phyloP scores from a whole-genome alignment of 37 sponge, comb jelly and placozoan species.

The Trichoplax adhaerens region DNA sequence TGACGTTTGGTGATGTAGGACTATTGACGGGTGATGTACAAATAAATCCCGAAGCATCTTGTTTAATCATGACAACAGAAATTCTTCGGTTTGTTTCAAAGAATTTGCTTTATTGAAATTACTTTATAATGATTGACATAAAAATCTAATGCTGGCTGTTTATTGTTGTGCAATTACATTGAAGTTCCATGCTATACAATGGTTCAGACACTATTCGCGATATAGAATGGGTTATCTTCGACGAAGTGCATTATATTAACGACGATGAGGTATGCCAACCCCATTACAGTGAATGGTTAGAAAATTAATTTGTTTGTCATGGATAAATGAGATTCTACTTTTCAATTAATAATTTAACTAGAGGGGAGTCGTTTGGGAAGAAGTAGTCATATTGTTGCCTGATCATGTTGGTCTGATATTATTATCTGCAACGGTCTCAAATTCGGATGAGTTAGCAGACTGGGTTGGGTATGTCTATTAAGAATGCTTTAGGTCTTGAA shows the following conservation, averaged over 20 bases:
- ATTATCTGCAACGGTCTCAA: conserved; percentile 95
- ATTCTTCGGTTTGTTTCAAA: conserved; percentile 47
- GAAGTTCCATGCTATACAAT: conserved; percentile 92
- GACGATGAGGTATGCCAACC: conserved; percentile 45
- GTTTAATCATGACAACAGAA: conserved; percentile 95
- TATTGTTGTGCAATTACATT: background rate
- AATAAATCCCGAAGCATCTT: conserved; percentile 56
- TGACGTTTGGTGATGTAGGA: conserved; percentile 65
- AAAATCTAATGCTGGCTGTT: background rate
- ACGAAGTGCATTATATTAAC: conserved; percentile 83
- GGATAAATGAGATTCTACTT: background rate
- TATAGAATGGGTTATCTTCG: conserved; percentile 94
- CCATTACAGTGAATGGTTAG: background rate
- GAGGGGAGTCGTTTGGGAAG: conserved; percentile 99
- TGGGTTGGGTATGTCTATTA: conserved; percentile 75
- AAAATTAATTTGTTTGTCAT: background rate
- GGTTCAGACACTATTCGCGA: conserved; percentile 91
- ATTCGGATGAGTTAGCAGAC: conserved; percentile 92
- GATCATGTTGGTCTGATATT: conserved; percentile 77
- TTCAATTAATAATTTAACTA: conserved; percentile 16
- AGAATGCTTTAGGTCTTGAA: no score
- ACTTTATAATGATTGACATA: background rate
- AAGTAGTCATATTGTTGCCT: conserved; percentile 95
- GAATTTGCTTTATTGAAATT: background rate
- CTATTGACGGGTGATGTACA: conserved; percentile 86